These are phyloP conservation scores for Torymus tubicola DNA, from an alignment of 2,888 invertebrate species.

Conservation along the genomic window DNA sequence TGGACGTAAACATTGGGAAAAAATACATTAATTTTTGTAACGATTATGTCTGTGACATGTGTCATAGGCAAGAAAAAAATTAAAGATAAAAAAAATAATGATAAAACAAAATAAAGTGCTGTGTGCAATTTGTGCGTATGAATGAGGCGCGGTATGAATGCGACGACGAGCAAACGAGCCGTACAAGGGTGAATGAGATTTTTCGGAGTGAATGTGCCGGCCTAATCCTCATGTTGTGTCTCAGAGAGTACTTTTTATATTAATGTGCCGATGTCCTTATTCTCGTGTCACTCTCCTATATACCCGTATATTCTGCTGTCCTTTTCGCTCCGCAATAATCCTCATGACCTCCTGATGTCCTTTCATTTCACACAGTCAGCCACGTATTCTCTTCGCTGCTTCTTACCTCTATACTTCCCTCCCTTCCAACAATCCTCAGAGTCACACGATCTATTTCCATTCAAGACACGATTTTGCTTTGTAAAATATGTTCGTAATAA, in stretches of 20 bases:
- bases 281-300: conserved; percentile 56
- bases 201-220: conserved; percentile 67
- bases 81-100: too few species aligned
- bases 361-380: conserved; percentile 30
- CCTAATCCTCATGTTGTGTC: conserved; percentile 74
- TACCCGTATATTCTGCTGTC: conserved; percentile 44
- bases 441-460: conserved; percentile 48
- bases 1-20: conserved; percentile 31
- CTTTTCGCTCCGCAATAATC: conserved; percentile 19
- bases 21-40: conserved; percentile 52
- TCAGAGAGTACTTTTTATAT: conserved; percentile 76
- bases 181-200: conserved; percentile 13
- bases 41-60: conserved; percentile 51
- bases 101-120: conserved; percentile 41
- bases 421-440: conserved; percentile 24
- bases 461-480: conserved; percentile 73
- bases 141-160: conserved; percentile 16
- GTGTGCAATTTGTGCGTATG: conserved; percentile 46
- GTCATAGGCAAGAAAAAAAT: conserved; percentile 13
- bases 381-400: too few species aligned
- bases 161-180: conserved; percentile 10
- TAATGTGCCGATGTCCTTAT: conserved; percentile 71
- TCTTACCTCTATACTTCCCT: neutral
- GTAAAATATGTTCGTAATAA: conserved; percentile 76
- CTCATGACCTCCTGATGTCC: neutral